These are phyloP conservation scores for Hipparchia sbordonii DNA, from an alignment of 2,888 invertebrate species.

Conservation along the genomic window DNA sequence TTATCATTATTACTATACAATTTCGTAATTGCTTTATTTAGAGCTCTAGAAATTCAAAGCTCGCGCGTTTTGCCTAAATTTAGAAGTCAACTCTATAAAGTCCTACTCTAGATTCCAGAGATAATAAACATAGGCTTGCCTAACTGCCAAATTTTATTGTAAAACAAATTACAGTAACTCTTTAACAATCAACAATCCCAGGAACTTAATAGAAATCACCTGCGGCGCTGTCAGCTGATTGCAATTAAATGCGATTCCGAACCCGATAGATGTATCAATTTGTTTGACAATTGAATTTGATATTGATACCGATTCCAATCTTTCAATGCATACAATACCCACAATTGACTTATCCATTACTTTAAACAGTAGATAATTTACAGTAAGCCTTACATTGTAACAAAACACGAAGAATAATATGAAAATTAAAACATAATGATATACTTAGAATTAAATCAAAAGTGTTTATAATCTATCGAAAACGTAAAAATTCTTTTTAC, in stretches of 20 bases:
- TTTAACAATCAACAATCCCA: slow-evolving; percentile 30
- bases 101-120: neutral
- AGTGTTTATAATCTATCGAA: too few relatives aligned
- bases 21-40: slow-evolving; percentile 14
- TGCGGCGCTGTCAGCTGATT: slow-evolving; percentile 38
- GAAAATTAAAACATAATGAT: too few relatives aligned
- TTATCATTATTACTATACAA: slow-evolving; percentile 4
- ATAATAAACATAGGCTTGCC: slow-evolving; percentile 1
- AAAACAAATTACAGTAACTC: slow-evolving; percentile 16
- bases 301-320: slow-evolving; percentile 12
- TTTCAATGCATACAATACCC: slow-evolving; percentile 7
- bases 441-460: too few relatives aligned
- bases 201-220: slow-evolving; percentile 28
- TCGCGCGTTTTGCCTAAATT: slow-evolving; percentile 10
- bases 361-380: slow-evolving; percentile 12
- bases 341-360: slow-evolving; percentile 8
- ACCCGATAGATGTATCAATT: slow-evolving; percentile 18
- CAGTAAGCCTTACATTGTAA: neutral
- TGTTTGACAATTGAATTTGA: slow-evolving; percentile 19
- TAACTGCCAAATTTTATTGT: slow-evolving; percentile 12
- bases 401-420: too few relatives aligned
- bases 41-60: slow-evolving; percentile 13
- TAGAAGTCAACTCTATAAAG: slow-evolving; percentile 9
- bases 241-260: slow-evolving; percentile 23
- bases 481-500: too few relatives aligned